Base-by-base conservation (phyloP, 2,888 invertebrate species). In the Spodoptera picta region DNA sequence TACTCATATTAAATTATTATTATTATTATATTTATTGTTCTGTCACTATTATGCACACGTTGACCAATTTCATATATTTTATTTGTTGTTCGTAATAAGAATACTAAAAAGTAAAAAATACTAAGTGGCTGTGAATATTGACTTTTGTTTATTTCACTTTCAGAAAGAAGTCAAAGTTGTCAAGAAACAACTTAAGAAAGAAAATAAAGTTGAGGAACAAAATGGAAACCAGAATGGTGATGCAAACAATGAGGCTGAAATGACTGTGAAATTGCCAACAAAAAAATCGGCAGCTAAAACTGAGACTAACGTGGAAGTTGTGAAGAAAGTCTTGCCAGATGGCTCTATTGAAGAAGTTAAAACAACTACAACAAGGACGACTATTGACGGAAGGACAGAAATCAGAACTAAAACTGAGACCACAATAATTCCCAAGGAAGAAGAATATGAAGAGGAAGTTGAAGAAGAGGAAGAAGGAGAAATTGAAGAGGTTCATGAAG, bases 311-410 rank as follows among this genome's bases (percentile, higher is more conserved):
- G 92, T 94, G 23, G 93, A 94, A 83, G 89, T 93, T 27, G 84
- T 86, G 3, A 90, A 89, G 72, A 93, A 89, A 77, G 81, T 84
- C 74, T 83, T 93, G 68, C 90, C 94, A 0, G 92, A 94, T 83
- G 94, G 94, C 1, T 85, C 88, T 31, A 72, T 89, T 19, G 90
- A 94, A 78, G 94, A 94, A 87, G 80, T 89, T 2, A 94, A 92
- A 83, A 93, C 88, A 27, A 94, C 94, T 10, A 94, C 87, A 47
- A 94, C 93, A 45, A 93, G 85, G 82, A 94, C 93, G 2, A 94
- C 92, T 6, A 83, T 90, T 56, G 92, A 94, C 72, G 94, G 94
- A 12, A 93, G 87, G 77, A 93, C 92, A 36, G 91, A 92, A 83
- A 93, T 91, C 14, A 87, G 84, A 75, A 93, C 93, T 7, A 90